Evolutionary conservation across 2,888 invertebrate genomes (phyloP), one percentile per base, ranked within the genome.

Genomic region (Aphodius sticticus): DNA sequence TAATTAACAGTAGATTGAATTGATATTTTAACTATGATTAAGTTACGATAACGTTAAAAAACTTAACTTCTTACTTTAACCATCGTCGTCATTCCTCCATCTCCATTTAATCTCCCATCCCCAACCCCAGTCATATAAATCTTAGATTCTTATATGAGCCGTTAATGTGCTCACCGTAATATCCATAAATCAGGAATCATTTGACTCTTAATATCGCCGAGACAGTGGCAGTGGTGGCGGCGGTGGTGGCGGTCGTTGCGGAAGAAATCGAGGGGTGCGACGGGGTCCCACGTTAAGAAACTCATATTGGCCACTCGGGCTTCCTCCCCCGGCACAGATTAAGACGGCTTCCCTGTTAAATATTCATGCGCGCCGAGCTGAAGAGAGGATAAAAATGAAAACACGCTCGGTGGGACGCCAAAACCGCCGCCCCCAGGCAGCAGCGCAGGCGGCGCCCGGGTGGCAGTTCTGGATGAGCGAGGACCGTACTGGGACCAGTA

Each of bases 351-450:
- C 88, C 87, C 87, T 89, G 90, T 91, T 91, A 91, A 91, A 91
- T 91, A 91, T 91, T 91, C 91, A 91, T 91, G 90, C 88, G 89
- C 86, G 82, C 89, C 90, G 90, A 90, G 89, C 82, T 89, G 90
- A 90, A 89, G 89, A 90, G 89, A 89, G 90, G 90, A 91, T 91
- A 90, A 91, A 91, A 91, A 91, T 90, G 91, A 90, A 89, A 89
- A 89, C 85, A 74, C 74, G 37, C 74, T 74, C 53, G 53, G 53
- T 53, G 53, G 53, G 53, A 53, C 53, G 53, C 9, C 53, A 5
- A 3, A 53, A 53, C 53, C 53, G 53, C 53, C 53, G 53, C 53
- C 37, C 74, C 26, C n/a, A 36, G 74, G 12, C 7, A 26, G 6
- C 12, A 36, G 9, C 74, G 35, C 36, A 9, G 74, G 35, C 36